Evolutionary conservation across 1,140 invertebrate genomes (phyloP).

Genomic region (Araneus ventricosus): DNA sequence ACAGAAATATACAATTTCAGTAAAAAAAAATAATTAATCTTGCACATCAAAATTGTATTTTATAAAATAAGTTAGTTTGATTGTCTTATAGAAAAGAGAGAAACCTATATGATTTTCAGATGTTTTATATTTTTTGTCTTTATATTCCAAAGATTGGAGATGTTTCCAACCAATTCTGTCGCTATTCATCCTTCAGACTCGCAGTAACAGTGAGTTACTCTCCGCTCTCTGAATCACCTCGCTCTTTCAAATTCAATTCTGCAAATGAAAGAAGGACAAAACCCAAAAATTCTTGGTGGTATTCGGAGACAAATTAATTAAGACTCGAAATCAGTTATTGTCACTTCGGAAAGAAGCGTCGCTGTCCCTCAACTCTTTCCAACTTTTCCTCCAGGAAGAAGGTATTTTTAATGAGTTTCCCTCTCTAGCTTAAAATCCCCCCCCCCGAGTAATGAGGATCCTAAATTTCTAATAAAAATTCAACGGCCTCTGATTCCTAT

Average conservation of each 20-base stretch:
- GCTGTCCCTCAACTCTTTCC: not conserved
- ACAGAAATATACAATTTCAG: no score
- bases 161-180: not conserved
- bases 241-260: not conserved
- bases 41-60: no score
- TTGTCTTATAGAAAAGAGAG: not conserved
- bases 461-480: not conserved
- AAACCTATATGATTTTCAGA: no score
- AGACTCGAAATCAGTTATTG: not conserved
- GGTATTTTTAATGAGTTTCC: not conserved
- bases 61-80: no score
- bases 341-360: not conserved
- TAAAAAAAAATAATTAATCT: no score
- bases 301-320: not conserved
- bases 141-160: not conserved
- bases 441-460: not conserved
- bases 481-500: not conserved
- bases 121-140: not conserved
- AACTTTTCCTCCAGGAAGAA: not conserved
- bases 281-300: not conserved
- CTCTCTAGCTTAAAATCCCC: not conserved
- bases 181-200: not conserved
- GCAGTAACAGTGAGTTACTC: not conserved
- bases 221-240: not conserved
- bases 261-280: not conserved